Percentiles rank a stretch among this genome's conserved stretches.
phyloP scores from a whole-genome alignment of 1,140 invertebrate genomes.

The Diploscapter pachys region DNA sequence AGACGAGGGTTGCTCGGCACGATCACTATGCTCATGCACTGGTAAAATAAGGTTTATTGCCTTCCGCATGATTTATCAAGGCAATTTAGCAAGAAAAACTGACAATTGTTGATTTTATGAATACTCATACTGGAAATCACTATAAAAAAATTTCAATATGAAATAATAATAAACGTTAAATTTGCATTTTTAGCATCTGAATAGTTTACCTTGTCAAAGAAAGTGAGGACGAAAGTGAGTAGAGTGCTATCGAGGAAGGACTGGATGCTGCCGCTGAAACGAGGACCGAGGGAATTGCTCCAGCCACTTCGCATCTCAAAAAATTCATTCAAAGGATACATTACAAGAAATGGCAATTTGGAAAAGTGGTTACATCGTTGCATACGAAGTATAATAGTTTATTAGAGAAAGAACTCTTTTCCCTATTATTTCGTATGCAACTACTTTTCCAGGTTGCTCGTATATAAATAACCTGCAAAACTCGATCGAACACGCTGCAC shows the following conservation, averaged over 20 bases:
- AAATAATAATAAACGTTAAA: neutral
- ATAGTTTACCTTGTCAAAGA: constrained; percentile 25
- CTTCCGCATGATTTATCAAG: too few relatives aligned
- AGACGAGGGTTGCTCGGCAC: constrained; percentile 23
- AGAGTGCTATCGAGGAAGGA: constrained; percentile 30
- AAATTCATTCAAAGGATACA: neutral
- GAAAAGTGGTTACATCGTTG: too few relatives aligned
- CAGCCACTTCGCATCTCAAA: constrained; percentile 22
- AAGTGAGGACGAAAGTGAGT: constrained; percentile 32
- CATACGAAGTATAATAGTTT: too few relatives aligned
- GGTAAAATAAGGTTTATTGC: neutral
- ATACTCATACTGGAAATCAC: too few relatives aligned
- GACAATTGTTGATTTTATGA: too few relatives aligned
- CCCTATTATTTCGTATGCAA: too few relatives aligned
- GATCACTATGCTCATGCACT: constrained; percentile 23
- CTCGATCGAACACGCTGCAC: constrained; percentile 8
- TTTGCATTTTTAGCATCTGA: neutral
- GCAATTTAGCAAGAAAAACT: too few relatives aligned
- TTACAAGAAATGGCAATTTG: neutral
- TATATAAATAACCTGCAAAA: neutral
- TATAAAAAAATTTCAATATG: too few relatives aligned
- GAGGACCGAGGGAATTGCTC: constrained; percentile 5
- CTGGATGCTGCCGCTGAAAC: constrained; percentile 1
- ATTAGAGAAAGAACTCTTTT: too few relatives aligned
- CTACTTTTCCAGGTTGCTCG: too few relatives aligned